phyloP scores from a whole-genome alignment of 2,113 vertebrate species.

The Cacatua alba region DNA sequence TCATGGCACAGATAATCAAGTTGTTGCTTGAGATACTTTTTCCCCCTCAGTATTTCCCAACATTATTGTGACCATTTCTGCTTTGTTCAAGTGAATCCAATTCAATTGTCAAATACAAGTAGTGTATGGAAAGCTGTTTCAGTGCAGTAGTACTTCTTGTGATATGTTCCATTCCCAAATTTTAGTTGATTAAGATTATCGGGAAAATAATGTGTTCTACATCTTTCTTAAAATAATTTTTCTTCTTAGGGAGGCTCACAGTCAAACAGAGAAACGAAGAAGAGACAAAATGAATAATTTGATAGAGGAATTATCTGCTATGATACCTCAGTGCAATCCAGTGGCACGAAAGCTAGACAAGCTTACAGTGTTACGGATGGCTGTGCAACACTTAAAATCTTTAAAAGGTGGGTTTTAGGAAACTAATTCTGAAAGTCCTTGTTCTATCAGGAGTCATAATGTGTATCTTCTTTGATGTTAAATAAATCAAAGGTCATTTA shows the following conservation, averaged over 20 bases:
- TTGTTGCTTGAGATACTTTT: neutral
- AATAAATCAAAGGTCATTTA: neutral
- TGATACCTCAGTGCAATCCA: conserved; percentile 91
- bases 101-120: neutral
- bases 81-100: neutral
- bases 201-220: neutral
- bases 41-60: neutral
- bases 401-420: conserved; percentile 81
- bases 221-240: neutral
- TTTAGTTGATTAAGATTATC: neutral
- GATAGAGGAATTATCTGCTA: conserved; percentile 89
- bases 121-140: neutral
- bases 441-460: neutral
- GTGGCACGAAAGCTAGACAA: conserved; percentile 90
- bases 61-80: neutral
- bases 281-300: conserved; percentile 94
- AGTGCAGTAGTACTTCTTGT: neutral
- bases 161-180: neutral
- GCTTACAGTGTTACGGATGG: conserved; percentile 90
- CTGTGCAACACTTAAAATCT: conserved; percentile 90
- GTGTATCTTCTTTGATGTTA: neutral
- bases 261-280: conserved; percentile 91
- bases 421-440: neutral
- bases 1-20: neutral
- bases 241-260: conserved; percentile 88